These are phyloP conservation scores for Drosophila ogumai DNA, from an alignment of 1,140 invertebrate species.

Conservation along the genomic window DNA sequence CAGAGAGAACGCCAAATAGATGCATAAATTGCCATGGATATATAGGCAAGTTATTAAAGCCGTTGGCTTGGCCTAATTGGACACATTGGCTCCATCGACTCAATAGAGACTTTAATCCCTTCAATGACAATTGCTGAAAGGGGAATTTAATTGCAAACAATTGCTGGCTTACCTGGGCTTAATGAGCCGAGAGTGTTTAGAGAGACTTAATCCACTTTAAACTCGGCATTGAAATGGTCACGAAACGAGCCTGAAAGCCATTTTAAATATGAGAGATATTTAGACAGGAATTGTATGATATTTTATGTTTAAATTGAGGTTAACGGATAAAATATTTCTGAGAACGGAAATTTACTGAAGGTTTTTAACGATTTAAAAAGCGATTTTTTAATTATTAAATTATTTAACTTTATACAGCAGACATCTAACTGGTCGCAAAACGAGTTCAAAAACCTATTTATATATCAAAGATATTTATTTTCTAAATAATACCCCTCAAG, in stretches of 20 bases:
- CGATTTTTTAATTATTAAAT: background rate
- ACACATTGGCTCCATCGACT: conserved; percentile 4
- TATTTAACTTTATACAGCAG: background rate
- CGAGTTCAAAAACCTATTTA: no score
- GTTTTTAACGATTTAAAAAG: no score
- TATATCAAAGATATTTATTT: background rate
- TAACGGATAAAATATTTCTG: background rate
- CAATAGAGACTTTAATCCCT: conserved; percentile 3
- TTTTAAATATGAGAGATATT: background rate
- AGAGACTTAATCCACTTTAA: conserved; percentile 11
- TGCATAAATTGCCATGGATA: conserved; percentile 45
- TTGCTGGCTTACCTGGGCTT: conserved; percentile 18
- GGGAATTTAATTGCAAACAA: conserved; percentile 43
- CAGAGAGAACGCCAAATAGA: conserved; percentile 38
- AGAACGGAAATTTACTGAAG: no score
- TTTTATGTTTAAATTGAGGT: background rate
- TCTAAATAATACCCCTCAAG: background rate
- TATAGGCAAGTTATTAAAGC: conserved; percentile 25
- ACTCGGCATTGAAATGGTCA: background rate
- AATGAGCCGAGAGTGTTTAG: background rate
- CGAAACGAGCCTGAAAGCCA: background rate
- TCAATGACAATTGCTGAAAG: conserved; percentile 15
- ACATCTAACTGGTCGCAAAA: background rate
- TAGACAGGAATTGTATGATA: background rate
- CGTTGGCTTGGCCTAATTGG: conserved; percentile 14